phyloP scores from a whole-genome alignment of 2,888 invertebrate genomes.

The Meteorus colon region DNA sequence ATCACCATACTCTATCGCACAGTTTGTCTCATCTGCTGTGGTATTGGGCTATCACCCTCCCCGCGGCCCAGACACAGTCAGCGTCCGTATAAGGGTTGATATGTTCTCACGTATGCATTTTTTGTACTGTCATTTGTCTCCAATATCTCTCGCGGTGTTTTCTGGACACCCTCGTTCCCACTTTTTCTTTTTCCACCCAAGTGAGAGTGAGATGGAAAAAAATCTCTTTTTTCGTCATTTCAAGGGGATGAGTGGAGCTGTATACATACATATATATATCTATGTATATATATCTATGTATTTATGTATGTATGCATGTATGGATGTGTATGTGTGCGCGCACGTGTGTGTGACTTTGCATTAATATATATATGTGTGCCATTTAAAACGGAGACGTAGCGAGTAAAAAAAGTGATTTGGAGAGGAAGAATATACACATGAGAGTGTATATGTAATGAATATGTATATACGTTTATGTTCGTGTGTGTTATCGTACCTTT shows the following conservation, averaged over 20 bases:
- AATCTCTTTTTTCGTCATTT: neutral
- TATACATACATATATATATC: too few species aligned
- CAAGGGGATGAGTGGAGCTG: conserved; percentile 51
- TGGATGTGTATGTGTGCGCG: too few species aligned
- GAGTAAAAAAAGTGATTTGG: conserved; percentile 64
- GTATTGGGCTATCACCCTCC: neutral
- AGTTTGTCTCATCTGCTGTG: conserved; percentile 17
- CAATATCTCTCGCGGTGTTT: conserved; percentile 68
- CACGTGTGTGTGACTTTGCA: neutral
- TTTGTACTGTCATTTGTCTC: conserved; percentile 73
- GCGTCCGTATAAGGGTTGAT: conserved; percentile 47
- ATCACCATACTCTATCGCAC: conserved; percentile 23
- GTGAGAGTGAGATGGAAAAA: conserved; percentile 30
- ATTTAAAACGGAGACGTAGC: conserved; percentile 63
- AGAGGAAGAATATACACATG: conserved; percentile 48
- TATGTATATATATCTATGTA: too few species aligned
- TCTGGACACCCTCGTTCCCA: conserved; percentile 42
- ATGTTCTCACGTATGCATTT: conserved; percentile 67
- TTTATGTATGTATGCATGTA: neutral
- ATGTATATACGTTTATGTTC: conserved; percentile 55
- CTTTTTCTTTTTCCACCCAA: neutral
- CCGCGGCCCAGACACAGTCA: neutral
- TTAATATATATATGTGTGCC: neutral
- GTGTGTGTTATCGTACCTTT: conserved; percentile 63
- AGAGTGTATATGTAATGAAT: conserved; percentile 53